Evolutionary conservation across 2,888 invertebrate genomes (phyloP), one percentile per base, ranked within the genome.

Genomic region (Tipula lateralis): DNA sequence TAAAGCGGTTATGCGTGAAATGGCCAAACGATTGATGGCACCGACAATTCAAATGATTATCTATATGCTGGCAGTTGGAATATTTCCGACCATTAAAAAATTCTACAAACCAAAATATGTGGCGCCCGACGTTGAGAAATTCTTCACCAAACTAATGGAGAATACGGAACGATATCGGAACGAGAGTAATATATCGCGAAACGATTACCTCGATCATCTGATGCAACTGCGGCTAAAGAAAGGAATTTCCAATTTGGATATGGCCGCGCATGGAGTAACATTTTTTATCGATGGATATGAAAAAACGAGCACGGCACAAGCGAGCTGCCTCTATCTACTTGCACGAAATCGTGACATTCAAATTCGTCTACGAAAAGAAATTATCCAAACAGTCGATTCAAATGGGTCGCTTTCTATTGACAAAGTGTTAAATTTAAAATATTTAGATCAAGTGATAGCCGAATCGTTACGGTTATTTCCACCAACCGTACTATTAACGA

Each of bases 41-140:
- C 88, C 89, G 29, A 85, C 87, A 9, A 82, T 86, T 9, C 85
- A 85, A 81, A 85, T 85, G 16, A 86, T 87, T 13, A 34, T 87
- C 2, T 87, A 86, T 85, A 84, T 86, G 24, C 66, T 88, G 0
- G 0, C 88, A 0, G 80, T 87, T 16, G 87, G 87, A 24, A 85
- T 88, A 1, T 87, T 88, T 50, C 90, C 90, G n/a, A n/a, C 84
- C 0, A n/a, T 91, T 0, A 85, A 84, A 0, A 84, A 85, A 0
- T 13, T 89, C 1, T 86, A 86, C n/a, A 88, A 87, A 16, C 29
- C 86, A 19, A 34, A 32, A 29, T 83, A 19, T 5, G 32, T 83
- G 9, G n/a, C 34, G 16, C 91, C 89, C 0, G 92, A 92, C 0
- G 97, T 97, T 87, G 97, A 88, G 29, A 7, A 80, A 0, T 89